Conservation (phyloP, 2,888 invertebrate species). For the Hypomecis atomaria region DNA sequence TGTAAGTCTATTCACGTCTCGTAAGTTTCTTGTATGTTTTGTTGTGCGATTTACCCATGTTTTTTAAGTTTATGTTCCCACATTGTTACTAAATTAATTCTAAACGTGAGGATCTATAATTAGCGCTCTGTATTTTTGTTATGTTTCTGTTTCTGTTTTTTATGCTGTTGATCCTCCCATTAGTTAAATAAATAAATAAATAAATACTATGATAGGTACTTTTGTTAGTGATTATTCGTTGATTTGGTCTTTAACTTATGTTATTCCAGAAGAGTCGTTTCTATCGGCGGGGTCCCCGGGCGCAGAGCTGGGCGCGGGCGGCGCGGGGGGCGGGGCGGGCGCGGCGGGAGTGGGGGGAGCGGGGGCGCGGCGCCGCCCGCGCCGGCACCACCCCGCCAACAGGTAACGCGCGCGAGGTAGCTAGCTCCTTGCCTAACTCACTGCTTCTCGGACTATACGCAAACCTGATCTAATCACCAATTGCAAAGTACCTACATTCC, state of each 20-base stretch:
- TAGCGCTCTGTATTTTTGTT: too few species aligned
- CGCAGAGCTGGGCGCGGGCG: conserved; percentile 68
- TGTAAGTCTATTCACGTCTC: too few species aligned
- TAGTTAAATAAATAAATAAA: too few species aligned
- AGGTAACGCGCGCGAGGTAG: conserved; percentile 50
- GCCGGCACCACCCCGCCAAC: conserved; percentile 66
- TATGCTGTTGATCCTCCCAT: too few species aligned
- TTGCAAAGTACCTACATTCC: not conserved
- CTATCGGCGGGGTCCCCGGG: conserved; percentile 75
- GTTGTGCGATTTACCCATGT: too few species aligned
- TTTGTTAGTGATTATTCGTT: not conserved
- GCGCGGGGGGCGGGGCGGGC: conserved; percentile 57
- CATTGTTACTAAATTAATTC: too few species aligned
- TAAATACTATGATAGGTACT: too few species aligned
- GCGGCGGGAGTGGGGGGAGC: conserved; percentile 5
- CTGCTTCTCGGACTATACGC: not conserved
- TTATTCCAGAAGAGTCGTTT: conserved; percentile 63
- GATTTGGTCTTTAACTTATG: not conserved
- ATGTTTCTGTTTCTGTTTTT: too few species aligned
- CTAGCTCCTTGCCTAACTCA: conserved; percentile 29
- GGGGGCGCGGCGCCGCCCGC: conserved; percentile 18
- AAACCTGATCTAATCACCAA: too few species aligned
- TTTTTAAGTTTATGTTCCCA: too few species aligned
- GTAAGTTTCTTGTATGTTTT: too few species aligned
- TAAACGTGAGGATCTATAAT: too few species aligned